Percentiles rank a stretch among this genome's conserved stretches.
Evolutionary conservation across 2,113 vertebrate species (phyloP).

Genomic region (Apodemus speciosus): DNA sequence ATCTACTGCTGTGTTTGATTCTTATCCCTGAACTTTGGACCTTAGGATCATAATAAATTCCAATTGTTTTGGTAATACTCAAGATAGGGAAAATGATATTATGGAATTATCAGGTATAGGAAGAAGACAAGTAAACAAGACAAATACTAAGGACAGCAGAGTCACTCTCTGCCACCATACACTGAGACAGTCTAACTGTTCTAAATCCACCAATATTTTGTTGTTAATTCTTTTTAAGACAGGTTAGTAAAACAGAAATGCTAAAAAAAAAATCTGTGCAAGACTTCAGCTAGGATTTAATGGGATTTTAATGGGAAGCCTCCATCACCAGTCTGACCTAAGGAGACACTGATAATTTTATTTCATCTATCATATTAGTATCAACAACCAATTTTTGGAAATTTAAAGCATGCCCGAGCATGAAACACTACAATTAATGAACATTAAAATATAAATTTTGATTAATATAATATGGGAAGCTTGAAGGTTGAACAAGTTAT

Average conservation of each 20-base stretch:
- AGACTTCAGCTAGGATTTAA: conserved; percentile 56
- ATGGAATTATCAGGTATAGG: not conserved
- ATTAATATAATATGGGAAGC: conserved; percentile 51
- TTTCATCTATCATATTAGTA: conserved; percentile 76
- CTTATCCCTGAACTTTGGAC: not conserved
- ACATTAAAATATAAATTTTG: conserved; percentile 74
- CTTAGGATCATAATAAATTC: not conserved
- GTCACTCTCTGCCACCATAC: not conserved
- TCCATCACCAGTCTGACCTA: conserved; percentile 40
- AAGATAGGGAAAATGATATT: not conserved
- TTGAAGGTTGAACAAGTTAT: not conserved
- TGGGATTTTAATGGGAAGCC: conserved; percentile 60
- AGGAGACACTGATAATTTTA: conserved; percentile 68
- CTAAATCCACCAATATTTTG: conserved; percentile 17
- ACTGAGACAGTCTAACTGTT: not conserved
- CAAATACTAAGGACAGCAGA: not conserved
- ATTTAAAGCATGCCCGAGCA: conserved; percentile 70
- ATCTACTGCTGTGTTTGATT: not conserved
- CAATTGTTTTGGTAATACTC: not conserved
- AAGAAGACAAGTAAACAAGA: not conserved
- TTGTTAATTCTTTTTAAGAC: conserved; percentile 38
- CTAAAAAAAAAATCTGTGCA: conserved; percentile 33
- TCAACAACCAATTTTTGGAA: conserved; percentile 71
- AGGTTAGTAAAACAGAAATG: conserved; percentile 46
- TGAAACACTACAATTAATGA: conserved; percentile 63